Evolutionary conservation across 2,113 vertebrate genomes (phyloP).

Genomic region (Todiramphus chloris): DNA sequence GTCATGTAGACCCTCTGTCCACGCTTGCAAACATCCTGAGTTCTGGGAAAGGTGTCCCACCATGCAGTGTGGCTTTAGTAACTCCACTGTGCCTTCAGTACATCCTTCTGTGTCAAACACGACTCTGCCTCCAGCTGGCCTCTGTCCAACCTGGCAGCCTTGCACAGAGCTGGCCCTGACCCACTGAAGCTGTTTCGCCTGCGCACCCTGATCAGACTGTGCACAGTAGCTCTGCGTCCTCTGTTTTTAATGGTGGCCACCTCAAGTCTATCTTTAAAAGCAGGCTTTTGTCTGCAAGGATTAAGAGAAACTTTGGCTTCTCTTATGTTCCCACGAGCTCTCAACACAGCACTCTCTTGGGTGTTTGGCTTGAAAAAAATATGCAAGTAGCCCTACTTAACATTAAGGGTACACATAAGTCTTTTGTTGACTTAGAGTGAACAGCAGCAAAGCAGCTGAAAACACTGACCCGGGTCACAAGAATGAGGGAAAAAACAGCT

Average conservation of each 20-base stretch:
- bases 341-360: neutral
- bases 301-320: neutral
- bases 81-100: neutral
- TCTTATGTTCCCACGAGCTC: neutral
- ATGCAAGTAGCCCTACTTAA: neutral
- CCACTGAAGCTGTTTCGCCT: accelerated
- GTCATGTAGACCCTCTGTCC: neutral
- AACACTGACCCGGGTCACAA: conserved; percentile 17
- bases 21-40: neutral
- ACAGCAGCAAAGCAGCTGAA: conserved; percentile 34
- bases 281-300: neutral
- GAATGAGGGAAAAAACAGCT: conserved; percentile 1
- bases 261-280: neutral
- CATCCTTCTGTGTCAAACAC: accelerated
- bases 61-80: accelerated
- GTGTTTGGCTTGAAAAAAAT: neutral
- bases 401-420: conserved; percentile 35
- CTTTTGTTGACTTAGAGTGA: conserved; percentile 27
- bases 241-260: neutral
- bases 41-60: neutral
- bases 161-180: neutral
- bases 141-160: neutral
- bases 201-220: neutral
- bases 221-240: accelerated
- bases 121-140: neutral